Percentiles rank a stretch among this genome's conserved stretches.
phyloP scores from a whole-genome alignment of 2,113 vertebrate species.

The Hiodon alosoides region DNA sequence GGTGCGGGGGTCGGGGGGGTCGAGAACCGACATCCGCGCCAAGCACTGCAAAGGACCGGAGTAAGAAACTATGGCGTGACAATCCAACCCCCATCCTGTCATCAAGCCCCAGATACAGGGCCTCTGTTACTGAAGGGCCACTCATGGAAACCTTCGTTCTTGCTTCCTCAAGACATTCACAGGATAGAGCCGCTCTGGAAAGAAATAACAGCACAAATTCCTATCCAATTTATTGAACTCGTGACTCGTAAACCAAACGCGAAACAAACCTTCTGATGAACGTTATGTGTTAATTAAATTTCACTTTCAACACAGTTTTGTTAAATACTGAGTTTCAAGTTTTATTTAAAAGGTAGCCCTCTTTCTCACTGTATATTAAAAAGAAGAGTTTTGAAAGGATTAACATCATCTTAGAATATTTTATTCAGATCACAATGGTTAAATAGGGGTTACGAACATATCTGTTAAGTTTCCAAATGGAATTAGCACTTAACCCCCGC shows the following conservation, averaged over 20 bases:
- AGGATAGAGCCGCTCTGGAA: too few species aligned
- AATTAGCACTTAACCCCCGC: not conserved
- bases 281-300: too few species aligned
- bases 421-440: too few species aligned
- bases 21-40: constrained; percentile 14
- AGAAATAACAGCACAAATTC: not conserved
- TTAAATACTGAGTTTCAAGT: too few species aligned
- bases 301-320: too few species aligned
- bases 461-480: not conserved
- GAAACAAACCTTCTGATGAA: too few species aligned
- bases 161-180: not conserved
- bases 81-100: not conserved
- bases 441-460: too few species aligned
- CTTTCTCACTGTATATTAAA: too few species aligned
- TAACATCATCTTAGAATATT: too few species aligned
- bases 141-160: not conserved
- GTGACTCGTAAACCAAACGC: too few species aligned
- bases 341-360: too few species aligned
- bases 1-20: not conserved
- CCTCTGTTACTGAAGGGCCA: not conserved
- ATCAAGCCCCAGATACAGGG: not conserved
- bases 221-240: not conserved
- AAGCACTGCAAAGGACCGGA: constrained; percentile 16
- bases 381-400: too few species aligned
- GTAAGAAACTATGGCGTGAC: not conserved